These are phyloP conservation scores for Heliconius melpomene DNA, from an alignment of 1,140 invertebrate genomes.

Conservation along the genomic window DNA sequence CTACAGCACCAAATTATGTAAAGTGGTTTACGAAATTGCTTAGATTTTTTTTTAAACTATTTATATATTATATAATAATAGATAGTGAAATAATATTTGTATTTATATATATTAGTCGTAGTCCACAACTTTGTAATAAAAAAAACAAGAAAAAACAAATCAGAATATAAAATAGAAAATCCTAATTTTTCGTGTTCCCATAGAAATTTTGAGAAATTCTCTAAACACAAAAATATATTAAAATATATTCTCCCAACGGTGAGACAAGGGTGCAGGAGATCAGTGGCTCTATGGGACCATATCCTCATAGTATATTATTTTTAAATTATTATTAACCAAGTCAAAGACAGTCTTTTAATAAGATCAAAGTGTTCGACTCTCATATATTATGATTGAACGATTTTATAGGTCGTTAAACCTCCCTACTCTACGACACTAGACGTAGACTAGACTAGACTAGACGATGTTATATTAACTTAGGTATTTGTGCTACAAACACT, in stretches of 20 bases:
- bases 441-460: conserved; percentile 5
- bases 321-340: conserved; percentile 14
- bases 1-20: background rate
- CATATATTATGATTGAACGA: conserved; percentile 21
- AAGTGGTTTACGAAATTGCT: background rate
- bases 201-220: no score
- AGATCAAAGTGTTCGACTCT: conserved; percentile 29
- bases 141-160: no score
- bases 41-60: background rate
- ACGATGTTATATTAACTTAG: conserved; percentile 1
- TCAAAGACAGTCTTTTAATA: conserved; percentile 10
- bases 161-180: no score
- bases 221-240: no score
- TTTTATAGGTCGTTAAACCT: conserved; percentile 30
- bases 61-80: background rate
- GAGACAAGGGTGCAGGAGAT: no score
- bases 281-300: no score
- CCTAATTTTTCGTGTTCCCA: no score
- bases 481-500: background rate
- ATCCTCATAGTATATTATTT: no score
- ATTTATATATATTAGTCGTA: no score
- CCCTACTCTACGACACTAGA: conserved; percentile 11
- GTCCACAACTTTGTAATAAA: no score
- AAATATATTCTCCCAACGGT: no score
- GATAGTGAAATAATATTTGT: background rate